These are phyloP conservation scores for Chelon labrosus DNA, from an alignment of 2,797 vertebrate genomes.

Conservation along the genomic window DNA sequence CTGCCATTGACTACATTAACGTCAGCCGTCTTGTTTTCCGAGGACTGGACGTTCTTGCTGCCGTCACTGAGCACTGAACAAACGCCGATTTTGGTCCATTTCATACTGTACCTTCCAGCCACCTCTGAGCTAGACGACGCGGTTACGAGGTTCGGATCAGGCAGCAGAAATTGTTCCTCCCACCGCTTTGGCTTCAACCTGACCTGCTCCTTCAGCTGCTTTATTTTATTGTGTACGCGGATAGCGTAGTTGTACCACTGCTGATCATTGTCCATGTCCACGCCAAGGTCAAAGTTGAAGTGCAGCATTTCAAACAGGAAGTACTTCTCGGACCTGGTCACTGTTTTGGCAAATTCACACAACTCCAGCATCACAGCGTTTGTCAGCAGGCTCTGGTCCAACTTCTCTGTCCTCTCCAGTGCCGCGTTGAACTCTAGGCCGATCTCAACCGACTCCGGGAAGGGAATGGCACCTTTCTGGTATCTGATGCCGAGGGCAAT, in stretches of 20 bases:
- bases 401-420: constrained; percentile 27
- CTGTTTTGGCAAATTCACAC: constrained; percentile 30
- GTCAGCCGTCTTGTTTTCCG: neutral
- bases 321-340: constrained; percentile 20
- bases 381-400: constrained; percentile 36
- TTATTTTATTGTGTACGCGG: neutral
- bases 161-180: constrained; percentile 29
- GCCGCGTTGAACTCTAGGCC: constrained; percentile 61
- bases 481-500: constrained; percentile 23
- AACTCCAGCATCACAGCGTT: constrained; percentile 57
- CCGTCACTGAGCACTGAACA: constrained; percentile 4
- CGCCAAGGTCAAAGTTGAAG: constrained; percentile 46
- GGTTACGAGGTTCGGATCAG: neutral
- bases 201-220: constrained; percentile 4
- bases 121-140: neutral
- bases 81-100: constrained; percentile 5
- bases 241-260: neutral
- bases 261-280: neutral
- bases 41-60: neutral
- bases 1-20: neutral
- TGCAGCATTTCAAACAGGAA: constrained; percentile 57
- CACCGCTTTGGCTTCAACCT: neutral
- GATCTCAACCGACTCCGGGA: constrained; percentile 15
- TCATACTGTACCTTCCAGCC: neutral
- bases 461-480: constrained; percentile 9